These are phyloP conservation scores for Nomada goodeniana DNA, from an alignment of 2,888 invertebrate species.

Conservation along the genomic window DNA sequence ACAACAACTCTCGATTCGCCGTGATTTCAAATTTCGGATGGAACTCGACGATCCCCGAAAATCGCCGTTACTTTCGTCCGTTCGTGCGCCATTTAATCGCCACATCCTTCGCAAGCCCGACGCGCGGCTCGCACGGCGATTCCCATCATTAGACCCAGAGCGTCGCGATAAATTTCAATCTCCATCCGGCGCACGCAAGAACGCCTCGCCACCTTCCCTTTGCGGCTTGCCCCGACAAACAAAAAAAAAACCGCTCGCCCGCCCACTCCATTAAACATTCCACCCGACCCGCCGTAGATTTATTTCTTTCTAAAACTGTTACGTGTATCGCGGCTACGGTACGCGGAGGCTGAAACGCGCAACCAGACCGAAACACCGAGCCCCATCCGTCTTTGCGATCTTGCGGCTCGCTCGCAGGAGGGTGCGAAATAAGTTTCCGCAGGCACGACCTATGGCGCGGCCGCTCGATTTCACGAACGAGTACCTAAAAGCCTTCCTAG, in stretches of 20 bases:
- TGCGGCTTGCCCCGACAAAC: constrained; percentile 17
- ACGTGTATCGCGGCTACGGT: constrained; percentile 35
- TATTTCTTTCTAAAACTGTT: constrained; percentile 59
- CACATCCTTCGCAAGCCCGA: background rate
- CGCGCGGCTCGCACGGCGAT: background rate
- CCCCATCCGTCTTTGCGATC: constrained; percentile 60
- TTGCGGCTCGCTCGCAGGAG: constrained; percentile 10
- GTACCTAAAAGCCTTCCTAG: constrained; percentile 69
- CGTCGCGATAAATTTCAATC: constrained; percentile 47
- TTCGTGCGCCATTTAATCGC: background rate
- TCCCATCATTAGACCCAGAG: constrained; percentile 21
- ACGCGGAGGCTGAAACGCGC: constrained; percentile 21
- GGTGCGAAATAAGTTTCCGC: constrained; percentile 63
- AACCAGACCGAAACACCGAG: constrained; percentile 61
- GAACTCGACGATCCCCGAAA: background rate
- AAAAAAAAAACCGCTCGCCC: constrained; percentile 35
- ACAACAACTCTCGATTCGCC: too few species aligned
- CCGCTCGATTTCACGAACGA: constrained; percentile 72
- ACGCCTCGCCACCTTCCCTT: constrained; percentile 23
- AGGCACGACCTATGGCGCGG: constrained; percentile 16
- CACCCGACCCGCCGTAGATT: constrained; percentile 27
- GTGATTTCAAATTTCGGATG: too few species aligned
- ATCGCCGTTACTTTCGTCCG: too few species aligned
- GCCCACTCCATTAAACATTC: constrained; percentile 60
- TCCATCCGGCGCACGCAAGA: constrained; percentile 20